Percentiles rank a stretch among this genome's conserved stretches.
Conservation (phyloP, 1,140 invertebrate genomes). For the Drosophila melanica region DNA sequence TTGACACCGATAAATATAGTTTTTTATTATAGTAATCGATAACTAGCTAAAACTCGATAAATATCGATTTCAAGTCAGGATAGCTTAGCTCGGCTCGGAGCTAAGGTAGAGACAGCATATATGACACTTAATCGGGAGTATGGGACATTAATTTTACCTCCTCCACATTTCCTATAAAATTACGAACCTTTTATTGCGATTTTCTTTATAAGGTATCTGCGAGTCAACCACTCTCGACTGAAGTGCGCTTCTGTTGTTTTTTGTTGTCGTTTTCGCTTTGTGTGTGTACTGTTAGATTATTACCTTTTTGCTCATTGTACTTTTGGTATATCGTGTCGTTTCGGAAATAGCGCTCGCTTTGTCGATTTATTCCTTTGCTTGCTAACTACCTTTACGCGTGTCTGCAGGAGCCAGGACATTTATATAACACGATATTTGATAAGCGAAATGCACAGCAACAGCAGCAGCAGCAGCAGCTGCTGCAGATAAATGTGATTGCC, state of each 20-base stretch:
- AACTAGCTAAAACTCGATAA: too few species aligned
- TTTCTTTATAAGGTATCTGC: neutral
- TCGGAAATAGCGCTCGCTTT: constrained; percentile 67
- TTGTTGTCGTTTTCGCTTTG: neutral
- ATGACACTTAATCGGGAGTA: too few species aligned
- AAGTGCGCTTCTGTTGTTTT: neutral
- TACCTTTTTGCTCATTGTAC: constrained; percentile 64
- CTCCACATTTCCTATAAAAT: too few species aligned
- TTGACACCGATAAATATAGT: too few species aligned
- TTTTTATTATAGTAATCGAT: too few species aligned
- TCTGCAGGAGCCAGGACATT: constrained; percentile 54
- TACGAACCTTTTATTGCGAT: too few species aligned
- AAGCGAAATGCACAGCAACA: constrained; percentile 47
- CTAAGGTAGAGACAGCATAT: neutral
- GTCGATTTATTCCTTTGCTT: constrained; percentile 45
- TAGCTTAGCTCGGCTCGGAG: too few species aligned
- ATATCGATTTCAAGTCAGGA: too few species aligned
- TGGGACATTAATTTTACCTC: too few species aligned
- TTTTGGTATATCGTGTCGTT: constrained; percentile 56
- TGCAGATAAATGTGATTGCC: constrained; percentile 59
- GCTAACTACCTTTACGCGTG: constrained; percentile 78
- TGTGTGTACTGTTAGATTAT: constrained; percentile 56
- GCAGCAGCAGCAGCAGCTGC: constrained; percentile 13
- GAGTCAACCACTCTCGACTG: neutral
- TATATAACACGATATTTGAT: constrained; percentile 71